Base-by-base conservation (phyloP, 2,113 vertebrate genomes). In the Anser cygnoides region DNA sequence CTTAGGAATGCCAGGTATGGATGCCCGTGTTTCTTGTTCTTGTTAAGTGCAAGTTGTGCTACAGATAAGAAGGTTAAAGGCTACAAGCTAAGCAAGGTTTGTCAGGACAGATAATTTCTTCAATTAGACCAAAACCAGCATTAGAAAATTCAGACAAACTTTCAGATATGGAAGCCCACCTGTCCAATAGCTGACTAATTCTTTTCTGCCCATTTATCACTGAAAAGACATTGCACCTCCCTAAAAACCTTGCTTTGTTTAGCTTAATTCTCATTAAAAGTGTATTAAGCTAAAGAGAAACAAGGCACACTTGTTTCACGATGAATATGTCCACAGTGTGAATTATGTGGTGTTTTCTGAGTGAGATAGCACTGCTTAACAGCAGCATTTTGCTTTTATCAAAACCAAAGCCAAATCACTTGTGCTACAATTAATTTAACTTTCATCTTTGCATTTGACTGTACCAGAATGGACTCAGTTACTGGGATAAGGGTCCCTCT, bases 21-120 rank as follows among this genome's bases (percentile, higher is more conserved):
- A 95, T 97, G 80, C 61, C 72, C 35, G 5, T 29, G 49, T 33
- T 96, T 93, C 80, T 90, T 94, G 82, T 44, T 93, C 91, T 52
- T 61, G 62, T 72, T 84, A 87, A 89, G 77, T 39, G 43, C 58
- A 65, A 82, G 54, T 82, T 91, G 84, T 82, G 93, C 59, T 43
- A 18, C 35, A 84, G 93, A 95, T 96, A 95, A 95, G 93, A 62
- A 92, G 77, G 80, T 22, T 17, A 89, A 91, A 72, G 49, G 33
- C 77, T 82, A 84, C 35, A 13, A 93, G 84, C 93, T 96, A 95
- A 70, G 74, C 15, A 17, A 84, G 54, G 81, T 89, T 93, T 93
- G 77, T 91, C 91, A 95, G 81, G 87, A 75, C 70, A 95, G 89
- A 95, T 97, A 91, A 89, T 65, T 92, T 91, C 87, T 91, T 89